These are phyloP conservation scores for Zoanthus sansibaricus DNA, from an alignment of 92 coral and sea anemone species.

Conservation along the genomic window DNA sequence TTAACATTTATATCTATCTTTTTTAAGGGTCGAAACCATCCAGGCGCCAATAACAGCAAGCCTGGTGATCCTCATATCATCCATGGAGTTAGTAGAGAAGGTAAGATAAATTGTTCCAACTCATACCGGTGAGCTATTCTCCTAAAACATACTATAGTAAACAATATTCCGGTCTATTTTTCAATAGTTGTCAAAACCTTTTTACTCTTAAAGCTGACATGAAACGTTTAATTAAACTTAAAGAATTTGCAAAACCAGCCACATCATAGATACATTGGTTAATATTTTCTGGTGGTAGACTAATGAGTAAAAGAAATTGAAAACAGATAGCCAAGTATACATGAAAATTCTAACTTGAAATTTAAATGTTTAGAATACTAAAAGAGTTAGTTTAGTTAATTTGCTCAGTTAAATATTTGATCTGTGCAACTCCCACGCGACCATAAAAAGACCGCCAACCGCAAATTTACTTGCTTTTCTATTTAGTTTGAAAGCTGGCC, in stretches of 20 bases:
- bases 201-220: conserved; percentile 9
- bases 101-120: no score
- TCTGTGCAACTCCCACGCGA: conserved; percentile 33
- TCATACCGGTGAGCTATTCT: no score
- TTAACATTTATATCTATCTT: conserved; percentile 21
- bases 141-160: conserved; percentile 12
- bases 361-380: background rate
- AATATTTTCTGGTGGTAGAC: conserved; percentile 1
- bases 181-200: conserved; percentile 14
- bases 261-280: background rate
- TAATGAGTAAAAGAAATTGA: conserved; percentile 2
- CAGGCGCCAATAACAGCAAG: conserved; percentile 25
- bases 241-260: background rate
- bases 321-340: background rate
- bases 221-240: background rate
- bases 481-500: conserved; percentile 25
- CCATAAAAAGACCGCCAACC: conserved; percentile 36
- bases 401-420: conserved; percentile 22
- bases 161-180: conserved; percentile 5
- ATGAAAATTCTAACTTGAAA: background rate
- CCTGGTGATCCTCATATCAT: conserved; percentile 24
- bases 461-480: conserved; percentile 26
- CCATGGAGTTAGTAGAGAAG: background rate
- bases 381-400: conserved; percentile 20
- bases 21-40: conserved; percentile 26